Base-by-base conservation (phyloP, 53 echinoderm and acorn worm genomes). In the Apostichopus leukothele region DNA sequence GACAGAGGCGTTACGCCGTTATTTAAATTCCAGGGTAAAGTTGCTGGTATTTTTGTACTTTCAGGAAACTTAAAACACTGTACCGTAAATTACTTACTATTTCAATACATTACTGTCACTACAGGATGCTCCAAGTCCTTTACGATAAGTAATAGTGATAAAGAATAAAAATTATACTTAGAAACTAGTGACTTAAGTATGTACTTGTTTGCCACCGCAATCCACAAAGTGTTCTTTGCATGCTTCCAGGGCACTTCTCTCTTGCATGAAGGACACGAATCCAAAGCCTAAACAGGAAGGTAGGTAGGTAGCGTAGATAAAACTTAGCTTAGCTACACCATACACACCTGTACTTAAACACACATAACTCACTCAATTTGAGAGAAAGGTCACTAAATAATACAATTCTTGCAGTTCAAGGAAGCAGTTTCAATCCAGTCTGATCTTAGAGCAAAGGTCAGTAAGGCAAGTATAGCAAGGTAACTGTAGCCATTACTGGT, bases 201-300 rank as follows among this genome's bases (percentile, higher is more conserved):
- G 85, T 63, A 85, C 85, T 85, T 85, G 12, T 85, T 85, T 85
- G 63, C 63, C 63, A 67, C 85, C 85, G 66, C 85, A 85, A 67
- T 85, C 85, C 85, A 85, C 85, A 85, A 39, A 85, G 61, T 66
- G 85, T 60, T 63, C n/a, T 67, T 61, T 63, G 67, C 85, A 85
- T 85, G 66, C 63, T 23, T 85, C 63, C 51, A 67, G 85, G 85
- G 85, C 85, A 25, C 63, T 61, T 5, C 85, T 66, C 60, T 63
- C 85, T 50, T 85, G 85, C 63, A 63, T 66, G 85, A 67, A 85
- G 59, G 85, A 63, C 60, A 85, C 66, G 85, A 85, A 85, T 63
- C 85, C 85, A 85, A 85, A 85, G 85, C 85, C 85, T 85, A 85
- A 20, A 85, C 81, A 51, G 81, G 81, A 81, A 81, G 59, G 85